Percentiles rank a stretch among this genome's conserved stretches.
Evolutionary conservation across 92 coral and sea anemone species (phyloP).

Genomic region (Porites divaricata): DNA sequence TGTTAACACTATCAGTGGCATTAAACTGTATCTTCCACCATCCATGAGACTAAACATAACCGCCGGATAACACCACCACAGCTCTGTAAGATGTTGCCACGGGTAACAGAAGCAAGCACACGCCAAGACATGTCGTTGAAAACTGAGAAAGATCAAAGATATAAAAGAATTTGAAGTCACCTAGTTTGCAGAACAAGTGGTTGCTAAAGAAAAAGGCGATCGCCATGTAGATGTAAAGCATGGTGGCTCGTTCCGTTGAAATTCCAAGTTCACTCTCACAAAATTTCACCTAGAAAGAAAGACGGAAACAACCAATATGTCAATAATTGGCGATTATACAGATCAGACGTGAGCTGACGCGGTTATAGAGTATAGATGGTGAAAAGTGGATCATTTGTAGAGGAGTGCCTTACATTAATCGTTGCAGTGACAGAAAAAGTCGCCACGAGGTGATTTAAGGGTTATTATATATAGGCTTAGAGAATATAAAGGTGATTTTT

Average conservation of each 20-base stretch:
- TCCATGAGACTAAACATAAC: conserved; percentile 57
- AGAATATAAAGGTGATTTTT: too few relatives aligned
- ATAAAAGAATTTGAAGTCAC: conserved; percentile 31
- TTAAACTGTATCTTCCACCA: conserved; percentile 45
- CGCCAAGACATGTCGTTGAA: conserved; percentile 35
- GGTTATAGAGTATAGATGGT: too few relatives aligned
- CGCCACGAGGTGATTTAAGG: too few relatives aligned
- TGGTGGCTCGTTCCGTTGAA: conserved; percentile 21
- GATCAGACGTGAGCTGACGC: too few relatives aligned
- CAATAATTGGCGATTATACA: too few relatives aligned
- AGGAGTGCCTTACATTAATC: too few relatives aligned
- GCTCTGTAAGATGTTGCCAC: conserved; percentile 32
- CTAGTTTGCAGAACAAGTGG: conserved; percentile 49
- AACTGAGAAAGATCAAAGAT: conserved; percentile 38
- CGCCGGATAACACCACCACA: conserved; percentile 36
- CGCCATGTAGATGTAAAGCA: conserved; percentile 45
- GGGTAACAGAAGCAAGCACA: conserved; percentile 18
- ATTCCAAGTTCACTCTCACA: conserved; percentile 44
- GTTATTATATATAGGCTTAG: too few relatives aligned
- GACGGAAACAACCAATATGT: neutral
- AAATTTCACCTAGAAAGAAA: conserved; percentile 32
- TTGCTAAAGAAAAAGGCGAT: conserved; percentile 48
- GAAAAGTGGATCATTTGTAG: too few relatives aligned
- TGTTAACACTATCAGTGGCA: conserved; percentile 34
- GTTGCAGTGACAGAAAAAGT: too few relatives aligned